Conservation (phyloP, 1,140 invertebrate genomes). For the Lucilia sericata region DNA sequence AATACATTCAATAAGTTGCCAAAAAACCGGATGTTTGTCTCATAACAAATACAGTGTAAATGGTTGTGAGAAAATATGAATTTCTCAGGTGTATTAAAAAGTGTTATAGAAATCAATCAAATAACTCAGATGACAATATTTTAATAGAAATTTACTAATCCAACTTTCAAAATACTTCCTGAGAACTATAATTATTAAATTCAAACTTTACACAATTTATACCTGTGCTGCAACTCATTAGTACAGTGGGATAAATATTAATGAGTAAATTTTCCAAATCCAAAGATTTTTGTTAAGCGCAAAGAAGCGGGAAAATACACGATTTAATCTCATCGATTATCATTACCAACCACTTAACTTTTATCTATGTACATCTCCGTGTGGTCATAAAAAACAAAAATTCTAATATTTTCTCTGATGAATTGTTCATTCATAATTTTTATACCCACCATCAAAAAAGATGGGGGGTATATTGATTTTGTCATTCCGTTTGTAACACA, state of each 20-base stretch:
- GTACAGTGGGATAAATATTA: background rate
- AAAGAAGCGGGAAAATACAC: background rate
- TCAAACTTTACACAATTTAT: background rate
- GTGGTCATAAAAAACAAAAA: background rate
- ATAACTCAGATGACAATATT: too few species aligned
- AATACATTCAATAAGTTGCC: too few species aligned
- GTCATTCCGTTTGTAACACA: too few species aligned
- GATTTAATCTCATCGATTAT: conserved; percentile 41
- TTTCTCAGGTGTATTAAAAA: too few species aligned
- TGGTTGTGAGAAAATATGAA: too few species aligned
- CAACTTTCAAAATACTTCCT: too few species aligned
- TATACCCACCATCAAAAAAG: too few species aligned
- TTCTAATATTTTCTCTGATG: background rate
- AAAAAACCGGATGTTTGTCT: too few species aligned
- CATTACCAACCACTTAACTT: conserved; percentile 35
- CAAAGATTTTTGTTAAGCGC: conserved; percentile 18
- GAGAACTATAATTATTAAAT: background rate
- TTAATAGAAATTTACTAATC: too few species aligned
- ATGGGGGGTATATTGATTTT: too few species aligned
- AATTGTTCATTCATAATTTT: conserved; percentile 32
- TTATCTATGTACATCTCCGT: background rate
- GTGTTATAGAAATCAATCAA: too few species aligned
- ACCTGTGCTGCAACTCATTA: background rate
- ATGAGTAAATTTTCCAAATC: conserved; percentile 43
- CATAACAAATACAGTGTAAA: too few species aligned